Evolutionary conservation across 2,797 vertebrate genomes (phyloP).

Genomic region (Lithobates sylvaticus): DNA sequence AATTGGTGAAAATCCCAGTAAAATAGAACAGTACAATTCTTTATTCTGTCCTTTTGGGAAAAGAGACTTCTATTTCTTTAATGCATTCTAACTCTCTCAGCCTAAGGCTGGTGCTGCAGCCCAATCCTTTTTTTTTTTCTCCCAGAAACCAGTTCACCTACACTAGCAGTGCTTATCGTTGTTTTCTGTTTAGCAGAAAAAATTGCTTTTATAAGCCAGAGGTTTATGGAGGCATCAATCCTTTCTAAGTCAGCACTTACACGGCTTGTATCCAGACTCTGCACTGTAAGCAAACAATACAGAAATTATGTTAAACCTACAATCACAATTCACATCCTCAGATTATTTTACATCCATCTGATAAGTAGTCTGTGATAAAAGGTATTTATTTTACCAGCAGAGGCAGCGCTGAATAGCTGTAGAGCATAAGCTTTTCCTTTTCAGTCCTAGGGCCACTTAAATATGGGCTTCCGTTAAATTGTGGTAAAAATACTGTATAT

Average conservation of each 20-base stretch:
- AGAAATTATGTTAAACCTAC: slow-evolving; percentile 59
- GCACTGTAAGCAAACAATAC: slow-evolving; percentile 53
- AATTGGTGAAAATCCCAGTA: slow-evolving; percentile 61
- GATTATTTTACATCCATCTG: slow-evolving; percentile 47
- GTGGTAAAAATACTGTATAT: neutral
- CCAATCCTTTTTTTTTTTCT: slow-evolving; percentile 53
- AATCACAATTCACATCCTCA: slow-evolving; percentile 48
- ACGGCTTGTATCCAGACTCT: slow-evolving; percentile 45
- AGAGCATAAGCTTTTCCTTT: neutral
- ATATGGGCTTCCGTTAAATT: neutral
- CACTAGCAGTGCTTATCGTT: slow-evolving; percentile 61
- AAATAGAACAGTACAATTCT: slow-evolving; percentile 64
- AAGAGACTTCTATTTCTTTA: slow-evolving; percentile 64
- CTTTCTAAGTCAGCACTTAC: slow-evolving; percentile 55
- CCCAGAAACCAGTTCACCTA: slow-evolving; percentile 69
- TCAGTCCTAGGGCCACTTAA: neutral
- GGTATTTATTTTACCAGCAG: neutral
- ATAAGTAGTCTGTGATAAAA: slow-evolving; percentile 36
- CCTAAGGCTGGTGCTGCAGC: slow-evolving; percentile 62
- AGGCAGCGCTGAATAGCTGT: neutral
- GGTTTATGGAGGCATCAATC: slow-evolving; percentile 62
- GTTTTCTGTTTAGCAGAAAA: slow-evolving; percentile 68
- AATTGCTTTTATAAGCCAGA: slow-evolving; percentile 63
- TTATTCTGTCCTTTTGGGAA: slow-evolving; percentile 55
- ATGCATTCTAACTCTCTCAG: slow-evolving; percentile 66